Evolutionary conservation across 2,888 invertebrate species (phyloP), one percentile per base, ranked within the genome.

Genomic region (Zonitis immaculata): DNA sequence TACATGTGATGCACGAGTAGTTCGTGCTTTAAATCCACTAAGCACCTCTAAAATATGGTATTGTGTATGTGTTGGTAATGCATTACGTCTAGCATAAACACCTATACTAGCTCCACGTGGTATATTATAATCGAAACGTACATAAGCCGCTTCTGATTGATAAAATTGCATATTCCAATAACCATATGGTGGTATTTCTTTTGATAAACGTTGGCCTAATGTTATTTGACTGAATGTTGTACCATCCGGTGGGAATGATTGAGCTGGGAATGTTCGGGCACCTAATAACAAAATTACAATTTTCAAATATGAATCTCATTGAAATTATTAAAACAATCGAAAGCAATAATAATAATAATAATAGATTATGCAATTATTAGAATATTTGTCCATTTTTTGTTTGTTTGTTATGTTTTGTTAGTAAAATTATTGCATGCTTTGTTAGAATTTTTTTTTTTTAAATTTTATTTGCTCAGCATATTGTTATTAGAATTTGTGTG

Each of bases 121-220:
- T 71, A 94, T 92, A 77, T 88, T 89, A 77, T 96, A 92, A 77
- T 96, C 95, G 75, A 96, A 95, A 73, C 91, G 90, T 48, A 97
- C 90, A 77, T 94, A 95, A 44, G 92, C 89, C 49, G 95, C 89
- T 77, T 94, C 91, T 56, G 91, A 90, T 77, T 95, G 95, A 78
- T 91, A 93, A 78, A 97, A 95, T 78, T 95, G 94, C 87, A 95
- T 91, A 77, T 95, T 94, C 95, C 95, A 95, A 77, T 95, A 95
- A 73, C 94, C 90, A 78, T 95, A 94, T 60, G 95, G 89, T 70
- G 89, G 88, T 73, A 97, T 91, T 79, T 90, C 88, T 78, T 91
- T 88, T 68, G 89, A 88, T 68, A 93, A 80, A 73, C 89, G 87
- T 77, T 92, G 89, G 62, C 94, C 93, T 71, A 95, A 80, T 63